Conservation (phyloP, 35 echinoderm and acorn worm species). For the Stichopus chloronotus region DNA sequence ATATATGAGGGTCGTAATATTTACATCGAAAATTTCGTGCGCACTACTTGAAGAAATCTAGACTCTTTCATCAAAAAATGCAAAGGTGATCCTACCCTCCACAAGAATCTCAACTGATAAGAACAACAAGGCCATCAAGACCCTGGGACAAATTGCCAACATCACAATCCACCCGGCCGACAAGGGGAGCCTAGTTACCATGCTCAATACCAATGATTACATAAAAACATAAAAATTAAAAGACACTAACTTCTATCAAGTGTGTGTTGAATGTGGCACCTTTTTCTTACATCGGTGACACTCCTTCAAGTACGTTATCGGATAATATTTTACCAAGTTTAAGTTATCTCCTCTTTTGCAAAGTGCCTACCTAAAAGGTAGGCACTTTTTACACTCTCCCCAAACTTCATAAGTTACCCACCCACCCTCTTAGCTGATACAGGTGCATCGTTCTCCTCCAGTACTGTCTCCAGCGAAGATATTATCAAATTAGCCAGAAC, state of each 20-base stretch:
- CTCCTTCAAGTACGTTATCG: not conserved
- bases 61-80: not conserved
- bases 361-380: too few species aligned
- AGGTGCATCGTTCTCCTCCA: not conserved
- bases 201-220: constrained; percentile 33
- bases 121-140: constrained; percentile 33
- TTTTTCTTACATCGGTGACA: not conserved
- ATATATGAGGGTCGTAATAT: not conserved
- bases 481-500: not conserved
- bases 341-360: too few species aligned
- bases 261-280: too few species aligned
- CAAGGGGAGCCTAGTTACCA: not conserved
- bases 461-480: not conserved
- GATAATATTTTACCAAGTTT: not conserved
- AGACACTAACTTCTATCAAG: too few species aligned
- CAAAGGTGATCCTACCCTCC: not conserved
- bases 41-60: not conserved
- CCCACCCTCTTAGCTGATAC: not conserved
- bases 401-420: constrained; percentile 5
- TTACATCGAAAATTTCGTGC: not conserved
- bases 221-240: not conserved
- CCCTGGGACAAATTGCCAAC: not conserved
- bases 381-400: too few species aligned
- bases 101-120: not conserved
- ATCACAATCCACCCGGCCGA: constrained; percentile 22